A percentile compares a stretch with the other conserved stretches of the same genome.
Evolutionary conservation across 2,888 invertebrate species (phyloP).

Genomic region (Cephalotes varians): DNA sequence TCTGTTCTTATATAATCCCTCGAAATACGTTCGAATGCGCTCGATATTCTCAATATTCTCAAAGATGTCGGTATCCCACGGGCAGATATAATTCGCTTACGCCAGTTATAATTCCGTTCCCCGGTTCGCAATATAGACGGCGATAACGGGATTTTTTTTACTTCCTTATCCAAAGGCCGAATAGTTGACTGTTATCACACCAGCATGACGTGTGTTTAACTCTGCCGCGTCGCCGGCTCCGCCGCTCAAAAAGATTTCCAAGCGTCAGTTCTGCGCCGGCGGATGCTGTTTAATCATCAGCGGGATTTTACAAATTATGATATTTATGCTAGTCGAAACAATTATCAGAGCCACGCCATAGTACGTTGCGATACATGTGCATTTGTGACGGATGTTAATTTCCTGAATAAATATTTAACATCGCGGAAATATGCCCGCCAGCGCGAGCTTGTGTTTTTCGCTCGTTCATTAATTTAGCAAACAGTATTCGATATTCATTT

Average conservation of each 20-base stretch:
- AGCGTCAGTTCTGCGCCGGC: constrained; percentile 24
- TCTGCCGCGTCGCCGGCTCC: constrained; percentile 47
- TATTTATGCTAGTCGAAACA: constrained; percentile 51
- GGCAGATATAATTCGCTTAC: constrained; percentile 1
- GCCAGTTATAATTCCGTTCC: constrained; percentile 25
- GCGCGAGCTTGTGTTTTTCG: constrained; percentile 56
- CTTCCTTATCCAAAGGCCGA: constrained; percentile 79
- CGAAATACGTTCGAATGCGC: neutral
- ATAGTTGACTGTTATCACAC: constrained; percentile 79
- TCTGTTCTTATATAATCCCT: neutral
- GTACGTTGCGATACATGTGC: constrained; percentile 36
- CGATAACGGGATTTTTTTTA: constrained; percentile 77
- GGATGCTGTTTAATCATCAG: constrained; percentile 43
- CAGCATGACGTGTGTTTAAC: constrained; percentile 74
- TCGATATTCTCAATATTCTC: no score
- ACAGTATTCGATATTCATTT: constrained; percentile 55
- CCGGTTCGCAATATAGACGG: constrained; percentile 70
- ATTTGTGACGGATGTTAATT: constrained; percentile 60
- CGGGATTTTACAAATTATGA: constrained; percentile 50
- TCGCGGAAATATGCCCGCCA: constrained; percentile 60
- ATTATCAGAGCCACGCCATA: constrained; percentile 36
- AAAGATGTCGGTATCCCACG: neutral
- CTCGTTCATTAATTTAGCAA: constrained; percentile 59
- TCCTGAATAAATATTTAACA: constrained; percentile 59
- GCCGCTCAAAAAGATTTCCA: constrained; percentile 50